phyloP scores from a whole-genome alignment of 2,113 vertebrate species.

The Tamias sibiricus region DNA sequence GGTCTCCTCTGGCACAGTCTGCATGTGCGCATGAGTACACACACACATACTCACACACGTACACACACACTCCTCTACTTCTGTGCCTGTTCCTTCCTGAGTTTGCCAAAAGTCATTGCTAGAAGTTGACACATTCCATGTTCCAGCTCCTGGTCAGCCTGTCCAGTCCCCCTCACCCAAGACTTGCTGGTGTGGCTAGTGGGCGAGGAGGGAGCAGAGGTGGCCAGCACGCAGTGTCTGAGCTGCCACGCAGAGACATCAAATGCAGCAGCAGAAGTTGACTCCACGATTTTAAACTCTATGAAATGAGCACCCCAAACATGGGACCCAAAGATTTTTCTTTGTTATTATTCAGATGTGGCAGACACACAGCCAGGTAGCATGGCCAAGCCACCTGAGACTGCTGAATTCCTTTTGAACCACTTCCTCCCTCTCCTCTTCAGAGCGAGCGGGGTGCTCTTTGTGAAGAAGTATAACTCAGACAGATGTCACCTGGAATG shows the following conservation, averaged over 20 bases:
- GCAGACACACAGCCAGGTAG: not conserved
- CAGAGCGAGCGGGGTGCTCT: not conserved
- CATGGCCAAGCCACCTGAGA: not conserved
- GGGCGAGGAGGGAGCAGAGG: no score
- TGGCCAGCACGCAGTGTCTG: not conserved
- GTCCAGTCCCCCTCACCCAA: no score
- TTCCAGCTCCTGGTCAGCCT: not conserved
- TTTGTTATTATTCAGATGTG: not conserved
- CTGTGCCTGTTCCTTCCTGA: not conserved
- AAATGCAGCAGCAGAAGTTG: not conserved
- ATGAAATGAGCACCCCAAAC: not conserved
- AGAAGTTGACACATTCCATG: not conserved
- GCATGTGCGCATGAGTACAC: no score
- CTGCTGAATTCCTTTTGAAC: not conserved
- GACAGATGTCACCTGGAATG: not conserved
- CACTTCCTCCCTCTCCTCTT: not conserved
- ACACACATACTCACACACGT: no score
- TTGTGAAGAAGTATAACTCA: not conserved
- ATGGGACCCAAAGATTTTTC: not conserved
- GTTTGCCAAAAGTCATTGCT: not conserved
- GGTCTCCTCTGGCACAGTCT: not conserved
- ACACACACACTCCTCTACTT: not conserved
- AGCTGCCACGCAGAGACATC: not conserved
- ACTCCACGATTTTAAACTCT: not conserved
- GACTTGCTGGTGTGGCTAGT: not conserved